Base-by-base conservation (phyloP, 2,888 invertebrate genomes). In the Nymphalis polychloros region DNA sequence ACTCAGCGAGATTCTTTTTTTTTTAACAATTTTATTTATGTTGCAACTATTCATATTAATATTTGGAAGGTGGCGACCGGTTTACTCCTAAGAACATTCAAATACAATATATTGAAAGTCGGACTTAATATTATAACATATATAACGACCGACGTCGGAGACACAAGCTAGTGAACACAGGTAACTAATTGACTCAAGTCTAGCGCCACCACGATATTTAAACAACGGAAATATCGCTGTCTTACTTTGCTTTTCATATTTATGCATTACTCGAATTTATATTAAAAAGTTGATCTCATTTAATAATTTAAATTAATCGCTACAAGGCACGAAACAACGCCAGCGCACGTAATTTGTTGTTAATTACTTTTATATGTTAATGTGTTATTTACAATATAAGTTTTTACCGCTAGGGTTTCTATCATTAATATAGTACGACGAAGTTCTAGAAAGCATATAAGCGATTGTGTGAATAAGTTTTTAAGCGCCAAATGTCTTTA, bases 181-280 rank as follows among this genome's bases (percentile, higher is more conserved):
- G 13, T 13, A 50, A 50, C 20, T 27, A 52, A 52, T 52, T 52
- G 16, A 23, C 23, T 27, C 13, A 16, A 35, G 27, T 31, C 31
- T 55, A 35, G 55, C 31, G 31, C 17, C 19, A n/a, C n/a, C 17
- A 35, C n/a, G 31, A 55, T 55, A 65, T 50, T 23, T 50, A 47
- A 47, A 65, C 47, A 23, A 46, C 46, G 55, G 53, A 66, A 61
- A 66, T 35, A 61, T 66, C 53, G 59, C 47, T 55, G 23, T 13
- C 20, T 49, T 53, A 72, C 74, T 75, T 75, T 74, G 75, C 68
- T 61, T 76, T 72, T 72, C 69, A 72, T 73, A 75, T 68, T 64
- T 55, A 68, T 63, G 57, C 59, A 63, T 64, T 52, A 68, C 67
- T 64, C 62, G 62, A 65, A 63, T 50, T 67, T 68, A 50, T 64